Conservation (phyloP, 2,797 vertebrate species). For the Sebastes aleutianus region DNA sequence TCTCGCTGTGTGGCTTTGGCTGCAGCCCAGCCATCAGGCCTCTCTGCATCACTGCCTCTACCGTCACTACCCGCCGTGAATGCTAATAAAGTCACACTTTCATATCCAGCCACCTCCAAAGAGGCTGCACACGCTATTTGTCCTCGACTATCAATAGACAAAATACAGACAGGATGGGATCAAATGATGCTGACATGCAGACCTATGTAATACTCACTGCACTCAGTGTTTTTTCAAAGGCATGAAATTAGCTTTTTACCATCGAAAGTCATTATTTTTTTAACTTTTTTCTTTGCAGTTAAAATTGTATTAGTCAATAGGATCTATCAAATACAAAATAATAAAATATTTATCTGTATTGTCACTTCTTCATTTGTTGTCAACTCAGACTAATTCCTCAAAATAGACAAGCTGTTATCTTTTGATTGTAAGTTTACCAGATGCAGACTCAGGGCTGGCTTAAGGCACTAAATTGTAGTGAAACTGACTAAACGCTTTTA, state of each 20-base stretch:
- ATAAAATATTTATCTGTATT: background rate
- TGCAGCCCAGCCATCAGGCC: constrained; percentile 44
- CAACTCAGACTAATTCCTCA: background rate
- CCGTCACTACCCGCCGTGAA: constrained; percentile 47
- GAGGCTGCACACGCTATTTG: constrained; percentile 22
- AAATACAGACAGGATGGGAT: constrained; percentile 14
- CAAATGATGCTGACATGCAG: constrained; percentile 36
- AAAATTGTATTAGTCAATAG: background rate
- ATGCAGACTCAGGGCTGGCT: background rate
- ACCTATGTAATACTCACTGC: background rate
- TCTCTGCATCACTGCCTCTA: constrained; percentile 47
- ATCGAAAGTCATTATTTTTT: background rate
- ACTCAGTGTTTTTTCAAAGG: background rate
- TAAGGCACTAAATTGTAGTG: too few species aligned
- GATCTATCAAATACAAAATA: background rate
- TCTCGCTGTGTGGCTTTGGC: constrained; percentile 45
- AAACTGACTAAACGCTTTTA: fast-evolving
- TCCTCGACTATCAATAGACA: constrained; percentile 17
- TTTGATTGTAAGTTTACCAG: background rate
- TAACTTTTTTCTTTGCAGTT: background rate
- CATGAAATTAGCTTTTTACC: background rate
- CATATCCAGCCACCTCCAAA: constrained; percentile 37
- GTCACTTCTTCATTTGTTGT: background rate
- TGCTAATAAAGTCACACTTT: constrained; percentile 67
- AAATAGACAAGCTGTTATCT: background rate